Evolutionary conservation across 2,888 invertebrate genomes (phyloP), one percentile per base, ranked within the genome.

Genomic region (Drosophila hamatofila): DNA sequence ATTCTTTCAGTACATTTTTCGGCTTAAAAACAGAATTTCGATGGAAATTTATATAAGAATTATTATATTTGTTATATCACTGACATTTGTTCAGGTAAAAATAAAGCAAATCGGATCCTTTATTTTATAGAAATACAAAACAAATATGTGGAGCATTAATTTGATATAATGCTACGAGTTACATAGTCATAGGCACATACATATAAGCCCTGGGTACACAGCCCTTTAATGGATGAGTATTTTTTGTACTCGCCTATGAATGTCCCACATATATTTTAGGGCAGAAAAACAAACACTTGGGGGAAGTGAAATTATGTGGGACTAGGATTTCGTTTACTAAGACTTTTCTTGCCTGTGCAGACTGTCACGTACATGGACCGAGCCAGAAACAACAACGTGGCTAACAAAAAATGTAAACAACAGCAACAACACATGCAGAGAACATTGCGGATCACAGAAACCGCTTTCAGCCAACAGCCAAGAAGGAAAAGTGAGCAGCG

Each of bases 281-380:
- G 48, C 54, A 71, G 63, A 49, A 70, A 54, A 72, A 18, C 64
- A 76, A 71, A 74, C 81, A 79, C 68, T 72, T 16, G 16, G 59
- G 44, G 46, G 48, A 67, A 71, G 70, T 79, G 64, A 71, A 77
- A 82, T 88, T 37, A 72, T 76, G 75, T 72, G 78, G 65, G 66
- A 67, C 81, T 78, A 76, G 71, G 62, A 84, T 78, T 84, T 82
- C 75, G 88, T 87, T 85, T 85, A 84, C 88, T 81, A 78, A 69
- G 71, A 84, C 64, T 78, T 80, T 88, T 88, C 84, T 74, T 62
- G 62, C 69, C 62, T 49, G 27, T 30, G 42, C 64, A 49, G 64
- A 66, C 58, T 68, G 70, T 81, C 85, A 84, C 85, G 85, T 82
- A 88, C 75, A 44, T 41, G 72, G 48, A 44, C 54, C 35, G 30